phyloP scores from a whole-genome alignment of 2,888 invertebrate species.

The Ceriagrion tenellum region DNA sequence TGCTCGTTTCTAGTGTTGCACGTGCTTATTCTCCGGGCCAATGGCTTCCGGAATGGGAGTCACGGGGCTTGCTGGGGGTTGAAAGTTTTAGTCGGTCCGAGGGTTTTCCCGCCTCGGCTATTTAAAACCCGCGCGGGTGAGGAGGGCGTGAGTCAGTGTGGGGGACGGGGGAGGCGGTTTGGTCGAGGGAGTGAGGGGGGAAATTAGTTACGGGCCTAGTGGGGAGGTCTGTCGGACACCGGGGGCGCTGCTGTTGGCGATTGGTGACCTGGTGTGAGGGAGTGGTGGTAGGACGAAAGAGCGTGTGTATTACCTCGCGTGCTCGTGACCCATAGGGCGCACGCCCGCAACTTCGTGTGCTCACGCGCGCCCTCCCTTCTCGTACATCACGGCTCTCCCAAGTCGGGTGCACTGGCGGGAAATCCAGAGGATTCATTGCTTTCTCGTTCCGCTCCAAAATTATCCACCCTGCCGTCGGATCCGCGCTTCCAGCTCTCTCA shows the following conservation, averaged over 20 bases:
- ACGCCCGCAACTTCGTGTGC: background rate
- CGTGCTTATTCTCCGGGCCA: background rate
- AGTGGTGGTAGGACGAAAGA: background rate
- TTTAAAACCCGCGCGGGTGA: background rate
- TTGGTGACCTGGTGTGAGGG: background rate
- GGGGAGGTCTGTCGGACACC: no score
- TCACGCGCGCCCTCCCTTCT: background rate
- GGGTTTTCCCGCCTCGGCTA: background rate
- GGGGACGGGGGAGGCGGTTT: background rate
- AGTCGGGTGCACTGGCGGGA: no score
- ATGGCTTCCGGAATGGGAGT: slow-evolving; percentile 4
- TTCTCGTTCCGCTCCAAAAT: background rate
- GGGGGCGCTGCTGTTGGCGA: background rate
- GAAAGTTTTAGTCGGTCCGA: background rate
- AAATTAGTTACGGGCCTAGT: background rate
- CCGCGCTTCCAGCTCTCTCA: background rate
- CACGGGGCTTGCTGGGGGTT: background rate
- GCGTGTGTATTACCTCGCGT: background rate
- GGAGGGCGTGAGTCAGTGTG: background rate
- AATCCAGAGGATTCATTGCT: background rate
- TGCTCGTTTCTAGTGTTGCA: background rate
- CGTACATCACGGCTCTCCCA: background rate
- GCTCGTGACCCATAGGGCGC: background rate
- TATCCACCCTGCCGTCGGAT: background rate
- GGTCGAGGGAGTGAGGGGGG: background rate